Evolutionary conservation across 2,888 invertebrate genomes (phyloP).

Genomic region (Poecilus cupreus): DNA sequence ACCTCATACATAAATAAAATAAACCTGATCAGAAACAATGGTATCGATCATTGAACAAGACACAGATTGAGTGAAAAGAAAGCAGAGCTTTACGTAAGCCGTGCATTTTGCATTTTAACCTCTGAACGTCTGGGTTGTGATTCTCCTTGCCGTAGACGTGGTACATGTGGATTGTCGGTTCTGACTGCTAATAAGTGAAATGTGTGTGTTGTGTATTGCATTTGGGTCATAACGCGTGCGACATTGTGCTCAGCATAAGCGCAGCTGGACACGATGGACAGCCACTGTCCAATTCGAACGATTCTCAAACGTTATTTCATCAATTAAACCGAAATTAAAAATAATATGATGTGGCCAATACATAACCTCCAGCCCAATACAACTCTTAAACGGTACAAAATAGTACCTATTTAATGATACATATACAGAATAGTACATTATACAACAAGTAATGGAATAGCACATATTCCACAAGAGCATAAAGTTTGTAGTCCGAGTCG

Average conservation of each 20-base stretch:
- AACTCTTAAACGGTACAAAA: no score
- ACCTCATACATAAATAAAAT: no score
- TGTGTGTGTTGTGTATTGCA: neutral
- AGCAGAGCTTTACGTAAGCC: conserved; percentile 9
- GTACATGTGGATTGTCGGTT: neutral
- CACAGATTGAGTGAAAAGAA: conserved; percentile 1
- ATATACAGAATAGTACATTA: no score
- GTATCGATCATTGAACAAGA: neutral
- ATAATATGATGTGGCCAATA: no score
- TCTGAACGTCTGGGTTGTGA: neutral
- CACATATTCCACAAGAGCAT: no score
- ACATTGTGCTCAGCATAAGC: neutral
- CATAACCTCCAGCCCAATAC: no score
- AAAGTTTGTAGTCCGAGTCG: no score
- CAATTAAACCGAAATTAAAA: no score
- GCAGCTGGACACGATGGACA: neutral
- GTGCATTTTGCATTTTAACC: neutral
- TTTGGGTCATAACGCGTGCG: conserved; percentile 13
- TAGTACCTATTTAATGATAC: no score
- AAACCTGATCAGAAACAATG: neutral
- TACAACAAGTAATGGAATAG: no score
- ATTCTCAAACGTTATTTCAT: no score
- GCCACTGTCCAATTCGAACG: neutral
- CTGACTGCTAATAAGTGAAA: conserved; percentile 16
- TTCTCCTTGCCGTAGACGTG: neutral